Evolutionary conservation across 2,113 vertebrate species (phyloP).

Genomic region (Rhipidura dahli): DNA sequence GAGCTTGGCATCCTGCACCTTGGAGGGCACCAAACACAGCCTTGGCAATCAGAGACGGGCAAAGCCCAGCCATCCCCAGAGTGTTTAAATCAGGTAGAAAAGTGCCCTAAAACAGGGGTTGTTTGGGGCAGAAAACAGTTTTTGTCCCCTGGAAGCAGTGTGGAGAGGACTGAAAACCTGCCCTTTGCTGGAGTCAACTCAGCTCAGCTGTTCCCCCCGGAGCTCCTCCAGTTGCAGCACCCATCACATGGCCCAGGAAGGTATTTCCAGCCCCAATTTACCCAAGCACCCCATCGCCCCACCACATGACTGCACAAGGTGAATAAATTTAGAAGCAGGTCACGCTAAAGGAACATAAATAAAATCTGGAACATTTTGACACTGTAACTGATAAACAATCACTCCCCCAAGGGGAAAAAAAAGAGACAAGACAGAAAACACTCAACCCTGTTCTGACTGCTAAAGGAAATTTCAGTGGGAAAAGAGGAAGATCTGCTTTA

Average conservation of each 20-base stretch:
- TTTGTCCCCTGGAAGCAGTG: neutral
- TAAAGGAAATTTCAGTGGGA: neutral
- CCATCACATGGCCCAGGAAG: neutral
- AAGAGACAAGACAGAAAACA: neutral
- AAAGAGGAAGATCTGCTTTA: neutral
- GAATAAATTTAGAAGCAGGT: conserved; percentile 25
- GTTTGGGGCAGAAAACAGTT: neutral
- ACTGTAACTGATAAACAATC: neutral
- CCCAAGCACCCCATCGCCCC: neutral
- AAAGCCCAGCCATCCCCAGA: neutral
- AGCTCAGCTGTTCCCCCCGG: neutral
- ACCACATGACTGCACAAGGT: neutral
- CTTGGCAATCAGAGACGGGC: fast-evolving
- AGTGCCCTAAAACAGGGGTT: neutral
- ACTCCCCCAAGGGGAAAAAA: neutral
- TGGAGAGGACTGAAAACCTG: neutral
- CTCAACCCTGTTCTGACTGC: fast-evolving
- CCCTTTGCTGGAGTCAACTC: neutral
- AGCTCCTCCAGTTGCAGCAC: neutral
- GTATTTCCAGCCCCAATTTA: neutral
- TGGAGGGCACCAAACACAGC: neutral
- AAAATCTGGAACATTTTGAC: neutral
- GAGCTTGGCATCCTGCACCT: neutral
- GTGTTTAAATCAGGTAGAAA: neutral
- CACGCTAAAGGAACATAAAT: neutral